A percentile compares a stretch with the other conserved stretches of the same genome.
Conservation (phyloP, 2,113 vertebrate species). For the Circaetus cinerascens region DNA sequence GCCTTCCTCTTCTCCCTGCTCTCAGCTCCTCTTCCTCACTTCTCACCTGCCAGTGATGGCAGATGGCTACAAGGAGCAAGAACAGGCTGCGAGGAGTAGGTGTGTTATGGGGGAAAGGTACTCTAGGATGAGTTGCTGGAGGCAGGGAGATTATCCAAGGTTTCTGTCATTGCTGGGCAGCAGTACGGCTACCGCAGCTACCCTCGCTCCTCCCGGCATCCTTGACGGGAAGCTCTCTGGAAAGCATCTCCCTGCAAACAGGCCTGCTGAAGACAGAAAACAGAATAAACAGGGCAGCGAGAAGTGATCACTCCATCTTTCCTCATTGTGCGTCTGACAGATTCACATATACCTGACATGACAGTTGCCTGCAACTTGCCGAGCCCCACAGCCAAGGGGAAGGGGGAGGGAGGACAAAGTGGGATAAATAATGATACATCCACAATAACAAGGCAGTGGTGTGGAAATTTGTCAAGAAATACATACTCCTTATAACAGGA, state of each 20-base stretch:
- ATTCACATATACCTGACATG: neutral
- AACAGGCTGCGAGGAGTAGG: neutral
- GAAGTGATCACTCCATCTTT: constrained; percentile 4
- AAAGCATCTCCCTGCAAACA: neutral
- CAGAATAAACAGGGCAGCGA: neutral
- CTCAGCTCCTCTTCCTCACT: neutral
- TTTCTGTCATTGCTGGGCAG: neutral
- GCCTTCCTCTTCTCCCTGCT: neutral
- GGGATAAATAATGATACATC: neutral
- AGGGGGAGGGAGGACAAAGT: neutral
- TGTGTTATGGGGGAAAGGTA: neutral
- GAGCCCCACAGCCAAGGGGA: neutral
- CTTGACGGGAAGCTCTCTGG: neutral
- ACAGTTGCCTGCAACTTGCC: neutral
- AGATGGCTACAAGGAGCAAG: neutral
- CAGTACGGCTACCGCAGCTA: fast-evolving
- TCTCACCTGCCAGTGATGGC: neutral
- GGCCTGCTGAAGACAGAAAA: neutral
- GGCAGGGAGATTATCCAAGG: neutral
- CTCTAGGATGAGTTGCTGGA: neutral
- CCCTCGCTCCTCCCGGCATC: fast-evolving
- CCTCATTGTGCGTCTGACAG: neutral
- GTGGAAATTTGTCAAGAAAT: constrained; percentile 36
- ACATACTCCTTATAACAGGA: neutral
- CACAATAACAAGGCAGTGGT: neutral